A percentile compares a stretch with the other conserved stretches of the same genome.
phyloP scores from a whole-genome alignment of 92 coral and sea anemone species.

The Porites divaricata region DNA sequence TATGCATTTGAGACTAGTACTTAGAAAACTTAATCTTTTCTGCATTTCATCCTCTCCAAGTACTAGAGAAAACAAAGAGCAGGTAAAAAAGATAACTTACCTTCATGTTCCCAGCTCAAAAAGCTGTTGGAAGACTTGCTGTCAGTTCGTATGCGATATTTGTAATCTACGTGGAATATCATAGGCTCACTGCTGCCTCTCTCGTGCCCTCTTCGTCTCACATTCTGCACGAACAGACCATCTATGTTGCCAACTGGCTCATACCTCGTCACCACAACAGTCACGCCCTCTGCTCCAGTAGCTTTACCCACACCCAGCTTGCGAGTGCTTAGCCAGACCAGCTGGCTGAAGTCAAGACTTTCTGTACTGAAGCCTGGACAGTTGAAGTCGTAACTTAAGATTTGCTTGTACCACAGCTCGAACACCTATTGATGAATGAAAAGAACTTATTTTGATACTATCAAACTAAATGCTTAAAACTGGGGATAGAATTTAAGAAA shows the following conservation, averaged over 20 bases:
- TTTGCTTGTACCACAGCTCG: slow-evolving; percentile 94
- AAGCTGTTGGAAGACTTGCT: slow-evolving; percentile 79
- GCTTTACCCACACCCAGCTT: slow-evolving; percentile 94
- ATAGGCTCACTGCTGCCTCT: slow-evolving; percentile 72
- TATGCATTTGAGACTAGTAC: too few relatives aligned
- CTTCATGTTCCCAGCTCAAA: slow-evolving; percentile 91
- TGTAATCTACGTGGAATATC: slow-evolving; percentile 67
- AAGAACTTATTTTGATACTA: neutral
- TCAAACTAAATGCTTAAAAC: neutral
- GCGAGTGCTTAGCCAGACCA: slow-evolving; percentile 86
- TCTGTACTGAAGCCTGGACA: slow-evolving; percentile 81
- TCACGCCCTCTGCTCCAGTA: slow-evolving; percentile 64
- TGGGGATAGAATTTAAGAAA: neutral
- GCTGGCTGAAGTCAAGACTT: slow-evolving; percentile 91
- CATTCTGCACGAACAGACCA: slow-evolving; percentile 90
- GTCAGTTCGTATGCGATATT: slow-evolving; percentile 63
- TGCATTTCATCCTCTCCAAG: neutral
- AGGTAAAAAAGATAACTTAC: slow-evolving; percentile 34
- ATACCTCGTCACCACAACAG: slow-evolving; percentile 91
- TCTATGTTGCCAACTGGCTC: slow-evolving; percentile 97
- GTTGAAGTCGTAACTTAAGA: slow-evolving; percentile 83
- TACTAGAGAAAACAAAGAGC: neutral
- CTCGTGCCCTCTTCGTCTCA: slow-evolving; percentile 76
- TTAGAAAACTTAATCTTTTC: too few relatives aligned
- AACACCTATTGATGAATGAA: slow-evolving; percentile 58